A percentile compares a stretch with the other conserved stretches of the same genome.
phyloP scores from a whole-genome alignment of 30 jellyfish, hydroid and myxozoan species.

The Chironex yamaguchii region DNA sequence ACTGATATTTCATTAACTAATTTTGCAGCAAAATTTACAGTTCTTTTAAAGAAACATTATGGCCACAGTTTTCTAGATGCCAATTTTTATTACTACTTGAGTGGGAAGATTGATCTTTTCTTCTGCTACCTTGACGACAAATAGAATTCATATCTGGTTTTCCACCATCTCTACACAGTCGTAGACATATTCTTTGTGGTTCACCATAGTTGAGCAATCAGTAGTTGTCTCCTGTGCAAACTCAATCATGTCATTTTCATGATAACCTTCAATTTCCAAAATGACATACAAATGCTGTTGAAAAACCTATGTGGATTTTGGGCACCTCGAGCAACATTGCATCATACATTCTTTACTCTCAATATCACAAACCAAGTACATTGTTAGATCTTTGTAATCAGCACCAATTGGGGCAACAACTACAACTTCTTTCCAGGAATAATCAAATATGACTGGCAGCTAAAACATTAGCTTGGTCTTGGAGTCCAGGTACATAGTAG shows the following conservation, averaged over 20 bases:
- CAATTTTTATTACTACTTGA: no score
- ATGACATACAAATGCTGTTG: background rate
- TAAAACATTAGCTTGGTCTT: conserved; percentile 8
- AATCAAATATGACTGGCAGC: conserved; percentile 11
- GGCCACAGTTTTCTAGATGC: no score
- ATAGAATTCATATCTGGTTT: no score
- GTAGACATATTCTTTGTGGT: background rate
- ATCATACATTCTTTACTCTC: conserved; percentile 10
- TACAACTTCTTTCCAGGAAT: background rate
- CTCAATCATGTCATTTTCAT: conserved; percentile 7
- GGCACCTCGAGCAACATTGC: conserved; percentile 7
- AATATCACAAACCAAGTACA: conserved; percentile 12
- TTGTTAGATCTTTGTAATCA: conserved; percentile 6
- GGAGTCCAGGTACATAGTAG: no score
- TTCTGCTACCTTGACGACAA: no score
- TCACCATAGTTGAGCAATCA: conserved; percentile 34
- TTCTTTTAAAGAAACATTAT: no score
- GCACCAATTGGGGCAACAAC: conserved; percentile 6
- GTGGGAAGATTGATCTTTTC: no score
- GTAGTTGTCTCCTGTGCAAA: conserved; percentile 16
- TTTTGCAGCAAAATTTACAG: no score
- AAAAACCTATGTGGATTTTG: background rate
- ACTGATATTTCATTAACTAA: no score
- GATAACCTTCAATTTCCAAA: conserved; percentile 2
- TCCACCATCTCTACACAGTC: conserved; percentile 15